A percentile compares a stretch with the other conserved stretches of the same genome.
phyloP scores from a whole-genome alignment of 2,888 invertebrate genomes.

The Serripes groenlandicus region DNA sequence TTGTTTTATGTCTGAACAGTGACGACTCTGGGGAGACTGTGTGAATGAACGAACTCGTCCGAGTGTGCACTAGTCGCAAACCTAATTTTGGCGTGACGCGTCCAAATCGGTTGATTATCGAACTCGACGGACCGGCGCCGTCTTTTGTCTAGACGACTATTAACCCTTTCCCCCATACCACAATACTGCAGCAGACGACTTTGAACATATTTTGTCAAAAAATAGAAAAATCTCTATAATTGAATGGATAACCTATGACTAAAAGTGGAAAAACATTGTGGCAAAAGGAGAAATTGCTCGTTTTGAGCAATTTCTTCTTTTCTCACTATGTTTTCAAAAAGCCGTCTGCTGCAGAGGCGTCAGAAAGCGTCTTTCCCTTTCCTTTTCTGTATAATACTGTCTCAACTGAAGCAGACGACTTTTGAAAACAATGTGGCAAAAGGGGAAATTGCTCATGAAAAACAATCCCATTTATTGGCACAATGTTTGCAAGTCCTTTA shows the following conservation, averaged over 20 bases:
- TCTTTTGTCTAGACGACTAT: background rate
- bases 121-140: background rate
- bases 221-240: too few relatives aligned
- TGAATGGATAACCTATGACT: too few relatives aligned
- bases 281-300: conserved; percentile 7
- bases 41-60: too few relatives aligned
- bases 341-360: too few relatives aligned
- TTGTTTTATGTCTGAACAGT: too few relatives aligned
- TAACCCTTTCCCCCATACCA: background rate
- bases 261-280: background rate
- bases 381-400: background rate
- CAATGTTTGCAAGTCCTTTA: background rate
- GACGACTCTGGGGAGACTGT: too few relatives aligned
- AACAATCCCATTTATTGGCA: background rate
- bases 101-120: too few relatives aligned
- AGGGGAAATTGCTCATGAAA: background rate
- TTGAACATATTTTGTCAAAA: too few relatives aligned
- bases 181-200: too few relatives aligned
- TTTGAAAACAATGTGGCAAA: background rate
- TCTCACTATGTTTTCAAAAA: conserved; percentile 2
- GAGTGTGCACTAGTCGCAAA: too few relatives aligned
- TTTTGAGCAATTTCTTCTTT: conserved; percentile 4
- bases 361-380: background rate
- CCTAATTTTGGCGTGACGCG: too few relatives aligned
- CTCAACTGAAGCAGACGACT: background rate